These are phyloP conservation scores for Madoqua kirkii DNA, from an alignment of 2,113 vertebrate species.

Conservation along the genomic window DNA sequence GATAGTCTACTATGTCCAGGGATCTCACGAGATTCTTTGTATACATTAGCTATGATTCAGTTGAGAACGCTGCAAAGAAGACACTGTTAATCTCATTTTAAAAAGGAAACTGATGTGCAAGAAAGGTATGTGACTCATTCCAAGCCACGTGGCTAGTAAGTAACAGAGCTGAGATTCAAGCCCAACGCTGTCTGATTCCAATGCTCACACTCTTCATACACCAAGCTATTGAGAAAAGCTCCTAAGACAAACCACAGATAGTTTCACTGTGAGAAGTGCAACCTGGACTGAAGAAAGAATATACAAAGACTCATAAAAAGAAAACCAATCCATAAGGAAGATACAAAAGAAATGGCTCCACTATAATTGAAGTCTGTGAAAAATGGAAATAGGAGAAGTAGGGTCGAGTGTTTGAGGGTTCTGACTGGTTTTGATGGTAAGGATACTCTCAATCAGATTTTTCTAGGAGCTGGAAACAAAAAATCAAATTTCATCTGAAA, in stretches of 20 bases:
- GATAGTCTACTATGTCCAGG: neutral
- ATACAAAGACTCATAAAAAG: neutral
- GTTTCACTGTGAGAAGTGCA: neutral
- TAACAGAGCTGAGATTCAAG: neutral
- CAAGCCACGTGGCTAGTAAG: neutral
- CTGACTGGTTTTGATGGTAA: neutral
- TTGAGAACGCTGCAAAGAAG: neutral
- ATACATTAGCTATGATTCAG: neutral
- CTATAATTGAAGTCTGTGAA: neutral
- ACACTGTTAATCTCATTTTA: slow-evolving; percentile 4
- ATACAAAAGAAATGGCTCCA: neutral
- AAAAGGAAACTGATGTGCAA: neutral
- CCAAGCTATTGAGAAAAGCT: neutral
- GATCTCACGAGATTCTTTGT: neutral
- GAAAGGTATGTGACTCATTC: neutral
- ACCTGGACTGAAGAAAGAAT: neutral
- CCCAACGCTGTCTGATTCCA: neutral
- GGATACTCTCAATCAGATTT: neutral
- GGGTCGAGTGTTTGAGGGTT: neutral
- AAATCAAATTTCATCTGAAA: neutral
- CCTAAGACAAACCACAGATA: neutral
- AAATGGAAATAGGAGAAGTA: neutral
- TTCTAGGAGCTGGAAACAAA: neutral
- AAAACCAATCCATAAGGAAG: neutral
- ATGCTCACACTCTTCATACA: neutral